phyloP scores from a whole-genome alignment of 2,888 invertebrate genomes.

The Ectemnius lituratus region DNA sequence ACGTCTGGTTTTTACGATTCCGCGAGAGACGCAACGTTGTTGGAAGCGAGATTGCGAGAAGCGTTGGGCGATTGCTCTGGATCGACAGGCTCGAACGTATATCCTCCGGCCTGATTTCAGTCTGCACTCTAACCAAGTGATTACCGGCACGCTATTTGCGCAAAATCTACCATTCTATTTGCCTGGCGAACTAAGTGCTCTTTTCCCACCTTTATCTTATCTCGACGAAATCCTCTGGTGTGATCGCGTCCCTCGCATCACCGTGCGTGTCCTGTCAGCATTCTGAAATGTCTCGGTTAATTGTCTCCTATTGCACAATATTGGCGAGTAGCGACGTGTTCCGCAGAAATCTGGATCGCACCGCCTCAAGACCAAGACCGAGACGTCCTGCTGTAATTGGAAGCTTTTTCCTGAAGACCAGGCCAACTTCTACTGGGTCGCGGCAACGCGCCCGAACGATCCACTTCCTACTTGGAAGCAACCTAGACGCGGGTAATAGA shows the following conservation, averaged over 20 bases:
- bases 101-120: background rate
- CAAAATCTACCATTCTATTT: slow-evolving; percentile 9
- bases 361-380: slow-evolving; percentile 11
- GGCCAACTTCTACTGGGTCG: slow-evolving; percentile 1
- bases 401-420: background rate
- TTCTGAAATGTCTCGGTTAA: slow-evolving; percentile 26
- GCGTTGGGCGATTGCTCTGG: too few species aligned
- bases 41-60: too few species aligned
- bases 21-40: too few species aligned
- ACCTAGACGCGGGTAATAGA: slow-evolving; percentile 8
- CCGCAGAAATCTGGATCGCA: slow-evolving; percentile 27
- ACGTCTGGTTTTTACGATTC: too few species aligned
- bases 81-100: too few species aligned
- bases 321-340: slow-evolving; percentile 7
- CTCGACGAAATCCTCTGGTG: slow-evolving; percentile 26
- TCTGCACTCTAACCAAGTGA: background rate
- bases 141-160: slow-evolving; percentile 14
- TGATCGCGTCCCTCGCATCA: slow-evolving; percentile 4
- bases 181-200: slow-evolving; percentile 18
- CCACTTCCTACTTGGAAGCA: slow-evolving; percentile 30
- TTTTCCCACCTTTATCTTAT: slow-evolving; percentile 34
- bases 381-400: slow-evolving; percentile 12
- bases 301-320: slow-evolving; percentile 33
- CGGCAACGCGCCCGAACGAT: background rate
- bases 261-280: slow-evolving; percentile 12